Evolutionary conservation across 2,888 invertebrate genomes (phyloP).

Genomic region (Epiblema foenella): DNA sequence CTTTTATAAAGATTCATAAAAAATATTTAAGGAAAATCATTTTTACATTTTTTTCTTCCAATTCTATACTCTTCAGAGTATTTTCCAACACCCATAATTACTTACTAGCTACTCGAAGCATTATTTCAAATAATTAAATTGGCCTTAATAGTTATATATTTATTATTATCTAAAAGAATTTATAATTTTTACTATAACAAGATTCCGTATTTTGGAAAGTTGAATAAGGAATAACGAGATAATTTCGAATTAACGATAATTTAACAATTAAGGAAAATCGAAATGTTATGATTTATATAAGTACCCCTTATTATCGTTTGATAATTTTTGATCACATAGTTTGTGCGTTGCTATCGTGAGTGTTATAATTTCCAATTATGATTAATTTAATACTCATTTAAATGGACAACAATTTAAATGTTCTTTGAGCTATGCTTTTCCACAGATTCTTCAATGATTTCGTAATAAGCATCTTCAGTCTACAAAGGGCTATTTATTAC

Average conservation of each 20-base stretch:
- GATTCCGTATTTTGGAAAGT: constrained; percentile 35
- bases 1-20: constrained; percentile 73
- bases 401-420: constrained; percentile 37
- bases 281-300: constrained; percentile 27
- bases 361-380: constrained; percentile 17
- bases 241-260: constrained; percentile 25
- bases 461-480: constrained; percentile 36
- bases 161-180: constrained; percentile 22
- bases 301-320: constrained; percentile 40
- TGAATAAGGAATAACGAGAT: constrained; percentile 29
- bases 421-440: constrained; percentile 40
- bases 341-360: constrained; percentile 41
- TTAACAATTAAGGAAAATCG: constrained; percentile 36
- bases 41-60: constrained; percentile 57
- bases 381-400: constrained; percentile 40
- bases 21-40: constrained; percentile 76
- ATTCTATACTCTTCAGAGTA: constrained; percentile 54
- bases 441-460: constrained; percentile 2
- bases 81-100: constrained; percentile 61
- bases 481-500: constrained; percentile 28
- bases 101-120: constrained; percentile 75
- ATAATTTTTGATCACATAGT: constrained; percentile 45
- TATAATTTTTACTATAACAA: constrained; percentile 23
- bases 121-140: constrained; percentile 57
- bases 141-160: constrained; percentile 53